These are phyloP conservation scores for Neomonachus schauinslandi DNA, from an alignment of 2,113 vertebrate species.

Conservation along the genomic window DNA sequence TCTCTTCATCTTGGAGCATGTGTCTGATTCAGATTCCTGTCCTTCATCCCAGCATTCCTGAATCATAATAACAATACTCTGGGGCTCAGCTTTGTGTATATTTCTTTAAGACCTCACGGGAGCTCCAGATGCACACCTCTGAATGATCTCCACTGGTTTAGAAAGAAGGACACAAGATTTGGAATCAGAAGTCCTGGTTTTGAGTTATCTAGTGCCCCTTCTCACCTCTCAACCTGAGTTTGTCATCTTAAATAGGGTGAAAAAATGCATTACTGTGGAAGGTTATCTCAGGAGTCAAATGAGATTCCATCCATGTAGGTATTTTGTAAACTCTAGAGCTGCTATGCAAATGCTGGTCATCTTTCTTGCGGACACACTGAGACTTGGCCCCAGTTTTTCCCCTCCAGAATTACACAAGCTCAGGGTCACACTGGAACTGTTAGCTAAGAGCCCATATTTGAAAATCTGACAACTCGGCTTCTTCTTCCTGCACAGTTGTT, in stretches of 20 bases:
- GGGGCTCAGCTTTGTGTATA: neutral
- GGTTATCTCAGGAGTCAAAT: neutral
- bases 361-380: neutral
- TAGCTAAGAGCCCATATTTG: neutral
- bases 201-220: neutral
- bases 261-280: neutral
- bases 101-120: neutral
- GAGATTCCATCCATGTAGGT: neutral
- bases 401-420: neutral
- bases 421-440: neutral
- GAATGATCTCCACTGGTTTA: neutral
- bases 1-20: neutral
- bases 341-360: neutral
- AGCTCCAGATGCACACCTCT: neutral
- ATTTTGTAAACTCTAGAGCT: neutral
- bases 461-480: neutral
- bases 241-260: neutral
- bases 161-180: neutral
- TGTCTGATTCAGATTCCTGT: neutral
- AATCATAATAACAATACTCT: neutral
- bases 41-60: neutral
- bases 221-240: neutral
- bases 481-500: constrained; percentile 54
- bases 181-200: neutral
- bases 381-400: neutral